Evolutionary conservation across 2,888 invertebrate species (phyloP).

Genomic region (Tolmerus cingulatus): DNA sequence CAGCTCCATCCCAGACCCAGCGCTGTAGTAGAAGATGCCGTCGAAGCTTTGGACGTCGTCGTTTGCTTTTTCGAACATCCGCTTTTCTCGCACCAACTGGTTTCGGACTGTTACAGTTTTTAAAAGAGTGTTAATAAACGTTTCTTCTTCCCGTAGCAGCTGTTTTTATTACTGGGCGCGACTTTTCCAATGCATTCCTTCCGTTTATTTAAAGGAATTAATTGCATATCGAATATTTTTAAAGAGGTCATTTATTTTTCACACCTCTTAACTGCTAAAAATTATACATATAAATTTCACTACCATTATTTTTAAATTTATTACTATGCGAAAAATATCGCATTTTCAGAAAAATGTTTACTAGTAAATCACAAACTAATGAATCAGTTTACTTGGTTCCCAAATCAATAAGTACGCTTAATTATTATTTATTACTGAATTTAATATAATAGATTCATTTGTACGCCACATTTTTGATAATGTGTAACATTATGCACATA

Average conservation of each 20-base stretch:
- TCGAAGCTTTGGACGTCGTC: background rate
- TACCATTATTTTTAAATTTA: no score
- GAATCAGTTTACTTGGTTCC: no score
- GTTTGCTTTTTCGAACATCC: conserved; percentile 24
- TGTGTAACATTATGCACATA: background rate
- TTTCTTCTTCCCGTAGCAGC: background rate
- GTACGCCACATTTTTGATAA: background rate
- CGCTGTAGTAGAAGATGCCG: background rate
- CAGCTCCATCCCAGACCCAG: background rate
- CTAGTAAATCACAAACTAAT: background rate
- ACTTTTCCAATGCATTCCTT: background rate
- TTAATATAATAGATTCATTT: background rate
- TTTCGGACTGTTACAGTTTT: conserved; percentile 30
- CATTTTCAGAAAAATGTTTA: background rate
- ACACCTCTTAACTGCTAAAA: background rate
- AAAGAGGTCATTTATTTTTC: background rate
- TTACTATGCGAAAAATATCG: background rate
- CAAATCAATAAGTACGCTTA: no score
- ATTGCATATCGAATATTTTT: background rate
- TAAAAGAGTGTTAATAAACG: conserved; percentile 7
- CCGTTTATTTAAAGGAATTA: background rate
- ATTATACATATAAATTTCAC: background rate
- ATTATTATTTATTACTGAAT: background rate
- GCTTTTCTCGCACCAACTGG: conserved; percentile 33
- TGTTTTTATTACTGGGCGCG: background rate